Base-by-base conservation (phyloP, 2,113 vertebrate species). In the Channa argus region DNA sequence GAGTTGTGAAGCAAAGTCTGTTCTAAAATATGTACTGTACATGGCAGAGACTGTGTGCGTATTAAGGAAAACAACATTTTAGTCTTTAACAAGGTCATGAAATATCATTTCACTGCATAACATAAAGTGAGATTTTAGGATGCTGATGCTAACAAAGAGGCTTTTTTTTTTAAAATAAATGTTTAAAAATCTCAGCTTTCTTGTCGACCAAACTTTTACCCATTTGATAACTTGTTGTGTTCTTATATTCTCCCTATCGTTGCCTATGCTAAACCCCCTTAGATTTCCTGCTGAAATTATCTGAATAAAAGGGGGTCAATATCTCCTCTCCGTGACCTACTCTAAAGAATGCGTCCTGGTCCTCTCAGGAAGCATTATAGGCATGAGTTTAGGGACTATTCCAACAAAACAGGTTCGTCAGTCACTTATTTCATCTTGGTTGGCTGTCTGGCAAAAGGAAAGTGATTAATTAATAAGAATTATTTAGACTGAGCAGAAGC, bases 271-370 rank as follows among this genome's bases (percentile, higher is more conserved):
- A 44, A 65, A 64, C 63, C 37, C 0, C 39, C 10, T 45, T 67
- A 53, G 39, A 36, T 15, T 10, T 49, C 43, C 38, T 62, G 49
- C 43, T 60, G 24, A 43, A 50, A 58, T 64, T 13, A 77, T 60
- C 56, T 33, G 15, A 63, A 74, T 76, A 38, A 56, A 41, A n/a
- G n/a, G 34, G 9, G 67, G 79, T 84, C 78, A 71, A 74, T 79
- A 82, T n/a, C 43, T 77, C 38, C 41, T 69, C 38, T 71, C 64
- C 76, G 34, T 71, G 41, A 62, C 59, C 24, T 71, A 74, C 77
- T 84, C n/a, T 59, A 13, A 79, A 77, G 45, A 77, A 33, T n/a
- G n/a, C n/a, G n/a, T n/a, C n/a, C 33, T 79, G 12, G 38, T 54
- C 67, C 52, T 60, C 44, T n/a, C 3, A 54, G 2, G n/a, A 64